Percentiles rank a stretch among this genome's conserved stretches.
phyloP scores from a whole-genome alignment of 2,797 vertebrate species.

The Danio tinwini region DNA sequence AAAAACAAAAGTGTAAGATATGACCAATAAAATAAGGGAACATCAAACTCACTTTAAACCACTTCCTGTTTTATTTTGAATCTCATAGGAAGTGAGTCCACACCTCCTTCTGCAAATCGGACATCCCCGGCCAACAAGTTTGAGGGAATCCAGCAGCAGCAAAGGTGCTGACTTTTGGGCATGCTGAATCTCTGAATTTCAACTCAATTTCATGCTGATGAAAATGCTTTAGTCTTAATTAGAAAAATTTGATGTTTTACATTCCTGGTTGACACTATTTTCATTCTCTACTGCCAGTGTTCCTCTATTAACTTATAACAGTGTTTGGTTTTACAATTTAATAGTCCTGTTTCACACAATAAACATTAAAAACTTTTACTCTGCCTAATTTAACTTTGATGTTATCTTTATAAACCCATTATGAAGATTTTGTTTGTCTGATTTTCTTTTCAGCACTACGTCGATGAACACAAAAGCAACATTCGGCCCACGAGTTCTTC shows the following conservation, averaged over 20 bases:
- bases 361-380: background rate
- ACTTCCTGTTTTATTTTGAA: conserved; percentile 34
- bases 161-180: conserved; percentile 72
- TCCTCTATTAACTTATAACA: background rate
- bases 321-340: background rate
- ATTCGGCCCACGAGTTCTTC: conserved; percentile 90
- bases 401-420: background rate
- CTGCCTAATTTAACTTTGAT: background rate
- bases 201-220: background rate
- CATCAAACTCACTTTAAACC: background rate
- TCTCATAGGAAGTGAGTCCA: conserved; percentile 82
- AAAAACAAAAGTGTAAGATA: conserved; percentile 2
- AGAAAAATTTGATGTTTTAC: background rate
- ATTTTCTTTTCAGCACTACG: conserved; percentile 75
- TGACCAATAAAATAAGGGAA: background rate
- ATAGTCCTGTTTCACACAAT: background rate
- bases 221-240: too few species aligned
- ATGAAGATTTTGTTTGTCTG: background rate
- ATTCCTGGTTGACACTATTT: background rate
- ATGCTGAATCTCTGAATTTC: too few species aligned
- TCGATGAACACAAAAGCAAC: conserved; percentile 84
- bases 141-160: conserved; percentile 87
- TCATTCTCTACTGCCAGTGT: background rate
- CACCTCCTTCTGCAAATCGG: conserved; percentile 79
- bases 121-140: conserved; percentile 81